Percentiles rank a stretch among this genome's conserved stretches.
These are phyloP conservation scores for Uropsilus gracilis DNA, from an alignment of 2,113 vertebrate species.

Conservation along the genomic window DNA sequence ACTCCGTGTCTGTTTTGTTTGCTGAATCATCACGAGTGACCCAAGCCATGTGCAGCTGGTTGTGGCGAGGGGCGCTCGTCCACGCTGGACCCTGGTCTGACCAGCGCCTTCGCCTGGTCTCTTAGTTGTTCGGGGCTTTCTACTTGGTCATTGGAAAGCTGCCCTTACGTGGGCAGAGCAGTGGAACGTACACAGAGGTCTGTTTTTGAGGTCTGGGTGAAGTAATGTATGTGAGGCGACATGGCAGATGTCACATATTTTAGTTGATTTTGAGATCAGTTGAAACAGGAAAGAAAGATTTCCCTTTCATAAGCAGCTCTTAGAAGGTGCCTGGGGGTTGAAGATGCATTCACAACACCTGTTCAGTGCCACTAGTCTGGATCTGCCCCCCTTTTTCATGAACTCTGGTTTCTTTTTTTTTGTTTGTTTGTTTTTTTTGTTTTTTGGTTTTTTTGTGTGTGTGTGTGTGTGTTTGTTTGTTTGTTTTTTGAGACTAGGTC, in stretches of 20 bases:
- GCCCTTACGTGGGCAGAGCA: neutral
- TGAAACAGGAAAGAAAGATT: neutral
- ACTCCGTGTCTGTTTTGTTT: neutral
- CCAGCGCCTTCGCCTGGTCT: neutral
- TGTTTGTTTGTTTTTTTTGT: neutral
- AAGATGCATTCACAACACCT: neutral
- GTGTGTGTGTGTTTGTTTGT: no score
- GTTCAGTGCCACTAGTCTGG: neutral
- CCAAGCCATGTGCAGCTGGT: neutral
- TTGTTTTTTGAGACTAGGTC: no score
- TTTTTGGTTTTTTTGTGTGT: no score
- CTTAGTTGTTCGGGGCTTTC: neutral
- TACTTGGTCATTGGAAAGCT: neutral
- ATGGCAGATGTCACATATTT: neutral
- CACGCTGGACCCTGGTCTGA: neutral
- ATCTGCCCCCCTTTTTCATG: neutral
- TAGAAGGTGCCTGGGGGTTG: neutral
- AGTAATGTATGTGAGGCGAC: neutral
- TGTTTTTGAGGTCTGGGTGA: neutral
- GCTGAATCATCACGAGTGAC: neutral
- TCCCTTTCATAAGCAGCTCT: neutral
- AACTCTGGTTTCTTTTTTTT: neutral
- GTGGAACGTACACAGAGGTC: neutral
- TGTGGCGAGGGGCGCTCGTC: neutral
- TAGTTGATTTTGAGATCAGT: neutral